Evolutionary conservation across 53 echinoderm and acorn worm species (phyloP).

Genomic region (Holothuria scabra): DNA sequence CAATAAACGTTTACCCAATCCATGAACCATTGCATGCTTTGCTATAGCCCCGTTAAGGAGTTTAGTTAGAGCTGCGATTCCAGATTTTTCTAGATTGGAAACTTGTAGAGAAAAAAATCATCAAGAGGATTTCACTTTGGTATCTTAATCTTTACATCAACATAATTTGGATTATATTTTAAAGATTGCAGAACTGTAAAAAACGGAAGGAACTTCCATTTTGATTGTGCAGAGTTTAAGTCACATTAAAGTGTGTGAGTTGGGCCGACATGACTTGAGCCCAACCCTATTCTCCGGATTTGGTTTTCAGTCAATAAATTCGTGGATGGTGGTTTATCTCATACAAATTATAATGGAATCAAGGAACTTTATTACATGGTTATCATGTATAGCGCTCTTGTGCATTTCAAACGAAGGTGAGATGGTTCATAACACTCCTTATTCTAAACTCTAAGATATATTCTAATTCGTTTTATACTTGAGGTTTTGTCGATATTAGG

Average conservation of each 20-base stretch:
- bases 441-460: background rate
- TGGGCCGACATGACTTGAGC: too few relatives aligned
- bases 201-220: background rate
- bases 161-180: background rate
- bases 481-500: background rate
- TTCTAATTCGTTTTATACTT: background rate
- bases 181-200: background rate
- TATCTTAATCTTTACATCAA: background rate
- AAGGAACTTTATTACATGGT: background rate
- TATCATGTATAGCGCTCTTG: background rate
- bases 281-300: too few relatives aligned
- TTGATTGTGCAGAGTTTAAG: background rate
- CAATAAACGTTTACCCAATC: too few relatives aligned
- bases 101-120: background rate
- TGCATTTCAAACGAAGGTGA: background rate
- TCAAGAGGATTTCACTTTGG: too few relatives aligned
- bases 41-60: constrained; percentile 23
- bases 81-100: too few relatives aligned
- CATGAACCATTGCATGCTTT: background rate
- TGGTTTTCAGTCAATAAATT: too few relatives aligned
- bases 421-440: background rate
- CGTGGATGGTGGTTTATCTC: background rate
- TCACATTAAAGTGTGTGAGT: too few relatives aligned
- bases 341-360: background rate
- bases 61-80: background rate